Percentiles rank a stretch among this genome's conserved stretches.
These are phyloP conservation scores for Lagenorhynchus albirostris DNA, from an alignment of 2,113 vertebrate species.

Conservation along the genomic window DNA sequence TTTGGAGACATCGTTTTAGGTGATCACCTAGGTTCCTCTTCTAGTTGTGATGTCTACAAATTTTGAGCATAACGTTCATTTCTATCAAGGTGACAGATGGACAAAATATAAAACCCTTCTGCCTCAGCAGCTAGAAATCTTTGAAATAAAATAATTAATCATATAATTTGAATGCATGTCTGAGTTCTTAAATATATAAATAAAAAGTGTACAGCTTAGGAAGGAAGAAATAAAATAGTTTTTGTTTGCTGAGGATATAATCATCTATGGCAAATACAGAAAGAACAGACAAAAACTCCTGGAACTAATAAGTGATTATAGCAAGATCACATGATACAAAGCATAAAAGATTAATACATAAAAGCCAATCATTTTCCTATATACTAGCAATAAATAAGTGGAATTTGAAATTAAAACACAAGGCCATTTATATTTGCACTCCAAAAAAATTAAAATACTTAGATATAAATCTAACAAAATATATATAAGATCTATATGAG, in stretches of 20 bases:
- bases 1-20: background rate
- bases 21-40: background rate
- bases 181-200: background rate
- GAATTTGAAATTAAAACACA: background rate
- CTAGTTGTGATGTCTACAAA: background rate
- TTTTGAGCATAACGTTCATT: background rate
- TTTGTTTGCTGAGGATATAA: background rate
- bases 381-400: background rate
- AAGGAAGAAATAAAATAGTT: background rate
- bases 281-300: background rate
- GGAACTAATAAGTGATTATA: background rate
- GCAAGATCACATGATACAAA: background rate
- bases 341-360: background rate
- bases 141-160: conserved; percentile 5
- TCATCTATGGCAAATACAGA: background rate
- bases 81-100: background rate
- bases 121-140: background rate
- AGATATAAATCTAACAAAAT: background rate
- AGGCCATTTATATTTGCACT: background rate
- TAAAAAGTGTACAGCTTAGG: background rate
- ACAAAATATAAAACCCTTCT: background rate
- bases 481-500: background rate
- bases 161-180: background rate
- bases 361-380: background rate
- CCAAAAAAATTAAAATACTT: background rate